These are phyloP conservation scores for Hesperophylax magnus DNA, from an alignment of 1,140 invertebrate species.

Conservation along the genomic window DNA sequence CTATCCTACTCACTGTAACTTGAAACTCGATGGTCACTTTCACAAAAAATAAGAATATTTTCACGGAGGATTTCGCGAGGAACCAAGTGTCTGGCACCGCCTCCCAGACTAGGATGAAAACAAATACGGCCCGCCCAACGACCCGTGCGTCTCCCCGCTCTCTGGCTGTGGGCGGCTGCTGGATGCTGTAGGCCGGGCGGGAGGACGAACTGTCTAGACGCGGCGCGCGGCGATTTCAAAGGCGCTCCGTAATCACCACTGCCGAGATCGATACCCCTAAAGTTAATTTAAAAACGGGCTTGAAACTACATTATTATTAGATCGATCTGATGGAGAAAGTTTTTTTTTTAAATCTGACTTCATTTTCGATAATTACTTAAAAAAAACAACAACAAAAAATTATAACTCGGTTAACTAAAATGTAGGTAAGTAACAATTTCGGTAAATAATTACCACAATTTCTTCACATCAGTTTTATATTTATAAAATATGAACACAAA, in stretches of 20 bases:
- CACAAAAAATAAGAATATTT: constrained; percentile 24
- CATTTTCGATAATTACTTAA: not conserved
- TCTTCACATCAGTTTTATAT: too few species aligned
- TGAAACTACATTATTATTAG: not conserved
- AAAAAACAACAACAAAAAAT: not conserved
- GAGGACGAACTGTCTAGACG: constrained; percentile 52
- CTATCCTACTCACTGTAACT: constrained; percentile 45
- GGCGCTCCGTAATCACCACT: constrained; percentile 43
- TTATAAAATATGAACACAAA: too few species aligned
- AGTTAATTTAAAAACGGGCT: not conserved
- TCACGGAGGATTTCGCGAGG: constrained; percentile 17
- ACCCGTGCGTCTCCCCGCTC: constrained; percentile 37
- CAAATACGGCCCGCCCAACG: constrained; percentile 46
- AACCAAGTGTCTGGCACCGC: constrained; percentile 43
- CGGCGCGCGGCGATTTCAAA: constrained; percentile 54
- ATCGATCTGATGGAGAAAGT: not conserved
- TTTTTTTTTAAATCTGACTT: not conserved
- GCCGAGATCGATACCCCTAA: not conserved
- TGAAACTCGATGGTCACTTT: constrained; percentile 48
- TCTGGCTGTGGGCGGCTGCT: constrained; percentile 25
- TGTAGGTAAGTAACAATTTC: too few species aligned
- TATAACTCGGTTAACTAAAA: not conserved
- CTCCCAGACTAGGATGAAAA: constrained; percentile 50
- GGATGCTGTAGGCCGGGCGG: not conserved
- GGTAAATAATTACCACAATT: too few species aligned